Conservation (phyloP, 2,888 invertebrate genomes). For the Cosmorhoe ocellata region DNA sequence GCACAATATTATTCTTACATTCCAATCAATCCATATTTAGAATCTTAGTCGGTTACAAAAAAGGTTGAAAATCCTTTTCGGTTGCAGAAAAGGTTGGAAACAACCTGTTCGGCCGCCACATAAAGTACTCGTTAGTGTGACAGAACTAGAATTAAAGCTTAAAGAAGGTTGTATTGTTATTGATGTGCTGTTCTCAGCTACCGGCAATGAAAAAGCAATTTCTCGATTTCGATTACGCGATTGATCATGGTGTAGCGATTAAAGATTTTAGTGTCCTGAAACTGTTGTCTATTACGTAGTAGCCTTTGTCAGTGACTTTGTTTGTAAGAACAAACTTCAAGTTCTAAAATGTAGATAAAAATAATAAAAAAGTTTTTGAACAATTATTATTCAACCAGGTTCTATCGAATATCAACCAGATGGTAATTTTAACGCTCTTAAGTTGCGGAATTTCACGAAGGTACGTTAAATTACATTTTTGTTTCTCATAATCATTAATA, state of each 20-base stretch:
- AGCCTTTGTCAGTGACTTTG: neutral
- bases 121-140: constrained; percentile 38
- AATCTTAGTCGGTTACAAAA: constrained; percentile 8
- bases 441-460: too few relatives aligned
- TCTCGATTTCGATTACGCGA: constrained; percentile 16
- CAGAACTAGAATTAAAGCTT: constrained; percentile 32
- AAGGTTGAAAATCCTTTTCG: constrained; percentile 11
- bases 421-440: too few relatives aligned
- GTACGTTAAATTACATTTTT: too few relatives aligned
- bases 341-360: too few relatives aligned
- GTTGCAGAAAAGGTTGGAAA: constrained; percentile 15
- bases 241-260: constrained; percentile 14
- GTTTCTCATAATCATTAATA: too few relatives aligned
- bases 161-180: constrained; percentile 51
- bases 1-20: constrained; percentile 6
- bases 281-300: neutral
- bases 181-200: constrained; percentile 40
- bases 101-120: neutral
- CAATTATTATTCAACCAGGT: too few relatives aligned
- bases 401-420: too few relatives aligned
- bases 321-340: too few relatives aligned
- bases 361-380: too few relatives aligned
- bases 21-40: constrained; percentile 3
- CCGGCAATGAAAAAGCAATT: constrained; percentile 33
- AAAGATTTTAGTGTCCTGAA: constrained; percentile 9